These are phyloP conservation scores for Acholoe squamosa DNA, from an alignment of 2,888 invertebrate genomes.

Conservation along the genomic window DNA sequence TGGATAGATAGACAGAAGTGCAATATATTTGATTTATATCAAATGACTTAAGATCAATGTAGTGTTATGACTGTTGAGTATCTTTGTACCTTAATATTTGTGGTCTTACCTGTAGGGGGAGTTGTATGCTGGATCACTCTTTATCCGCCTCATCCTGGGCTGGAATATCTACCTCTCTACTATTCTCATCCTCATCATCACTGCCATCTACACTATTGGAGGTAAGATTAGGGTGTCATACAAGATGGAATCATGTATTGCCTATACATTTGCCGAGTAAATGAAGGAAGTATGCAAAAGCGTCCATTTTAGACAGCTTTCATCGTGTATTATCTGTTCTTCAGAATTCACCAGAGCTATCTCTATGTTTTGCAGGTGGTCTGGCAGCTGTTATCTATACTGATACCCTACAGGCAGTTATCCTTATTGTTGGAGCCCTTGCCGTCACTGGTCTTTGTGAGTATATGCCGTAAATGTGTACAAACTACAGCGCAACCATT, in stretches of 20 bases:
- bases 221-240: conserved; percentile 69
- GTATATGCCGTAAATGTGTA: too few relatives aligned
- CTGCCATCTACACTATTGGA: conserved; percentile 84
- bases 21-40: too few relatives aligned
- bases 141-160: conserved; percentile 68
- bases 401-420: conserved; percentile 85
- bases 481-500: too few relatives aligned
- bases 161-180: conserved; percentile 70
- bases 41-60: too few relatives aligned
- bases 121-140: conserved; percentile 69
- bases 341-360: neutral
- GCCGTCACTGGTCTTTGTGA: conserved; percentile 82
- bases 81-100: too few relatives aligned
- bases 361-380: conserved; percentile 77
- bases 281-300: too few relatives aligned
- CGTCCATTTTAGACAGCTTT: too few relatives aligned
- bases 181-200: conserved; percentile 80
- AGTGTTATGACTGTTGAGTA: too few relatives aligned
- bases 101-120: conserved; percentile 66
- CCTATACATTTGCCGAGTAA: too few relatives aligned
- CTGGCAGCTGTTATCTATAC: conserved; percentile 84
- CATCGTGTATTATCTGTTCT: too few relatives aligned
- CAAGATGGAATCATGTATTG: too few relatives aligned
- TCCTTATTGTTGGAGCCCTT: conserved; percentile 84
- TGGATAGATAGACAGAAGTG: too few relatives aligned